Conservation (phyloP, 2,888 invertebrate genomes). For the Synanthedon andrenaeformis region DNA sequence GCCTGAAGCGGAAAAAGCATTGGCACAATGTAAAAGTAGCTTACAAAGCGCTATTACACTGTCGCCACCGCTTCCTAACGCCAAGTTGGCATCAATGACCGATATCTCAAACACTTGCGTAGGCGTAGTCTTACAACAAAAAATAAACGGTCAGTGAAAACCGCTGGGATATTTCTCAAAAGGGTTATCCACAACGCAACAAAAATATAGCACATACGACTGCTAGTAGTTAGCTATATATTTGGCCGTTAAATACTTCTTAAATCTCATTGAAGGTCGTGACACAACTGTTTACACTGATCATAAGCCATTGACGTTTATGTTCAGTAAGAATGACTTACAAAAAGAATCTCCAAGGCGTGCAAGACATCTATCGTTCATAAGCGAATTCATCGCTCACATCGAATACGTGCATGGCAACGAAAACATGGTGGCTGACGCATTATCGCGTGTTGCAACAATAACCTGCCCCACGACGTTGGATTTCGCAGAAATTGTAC, state of each 20-base stretch:
- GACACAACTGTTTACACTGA: no score
- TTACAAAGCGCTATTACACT: no score
- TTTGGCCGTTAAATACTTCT: no score
- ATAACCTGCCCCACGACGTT: not conserved
- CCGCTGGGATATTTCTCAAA: slow-evolving; percentile 8
- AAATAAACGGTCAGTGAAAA: slow-evolving; percentile 2
- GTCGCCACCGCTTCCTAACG: no score
- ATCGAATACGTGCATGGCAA: not conserved
- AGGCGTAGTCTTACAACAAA: slow-evolving; percentile 6
- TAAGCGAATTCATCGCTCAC: not conserved
- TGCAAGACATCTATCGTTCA: not conserved
- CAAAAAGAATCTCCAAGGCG: no score
- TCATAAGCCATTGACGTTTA: no score
- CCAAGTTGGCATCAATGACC: slow-evolving; percentile 3
- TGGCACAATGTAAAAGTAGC: no score
- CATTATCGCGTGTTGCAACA: not conserved
- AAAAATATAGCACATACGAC: not conserved
- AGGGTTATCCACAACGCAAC: slow-evolving; percentile 3
- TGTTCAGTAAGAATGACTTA: no score
- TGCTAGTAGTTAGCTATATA: no score
- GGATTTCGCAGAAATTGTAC: not conserved
- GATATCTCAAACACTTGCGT: slow-evolving; percentile 4
- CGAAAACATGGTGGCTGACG: not conserved
- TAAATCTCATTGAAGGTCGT: no score
- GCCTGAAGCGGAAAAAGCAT: no score